Percentiles rank a stretch among this genome's conserved stretches.
These are phyloP conservation scores for Acanthiza pusilla DNA, from an alignment of 2,797 vertebrate species.

Conservation along the genomic window DNA sequence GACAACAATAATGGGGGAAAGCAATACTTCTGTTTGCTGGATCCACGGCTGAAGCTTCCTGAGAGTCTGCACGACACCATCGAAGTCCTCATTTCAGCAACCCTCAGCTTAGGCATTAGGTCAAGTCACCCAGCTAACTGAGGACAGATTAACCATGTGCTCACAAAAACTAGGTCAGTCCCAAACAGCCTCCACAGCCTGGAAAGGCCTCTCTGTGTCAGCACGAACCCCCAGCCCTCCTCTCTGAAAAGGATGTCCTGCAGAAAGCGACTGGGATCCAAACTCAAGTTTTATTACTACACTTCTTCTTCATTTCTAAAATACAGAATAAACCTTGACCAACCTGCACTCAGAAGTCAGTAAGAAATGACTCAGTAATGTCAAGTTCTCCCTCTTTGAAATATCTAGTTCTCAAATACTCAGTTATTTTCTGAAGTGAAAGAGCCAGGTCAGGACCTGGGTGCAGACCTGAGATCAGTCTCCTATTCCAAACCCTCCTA, in stretches of 20 bases:
- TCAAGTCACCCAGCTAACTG: background rate
- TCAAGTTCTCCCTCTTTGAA: background rate
- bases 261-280: background rate
- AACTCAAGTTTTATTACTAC: no score
- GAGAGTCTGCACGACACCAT: background rate
- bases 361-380: background rate
- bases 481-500: background rate
- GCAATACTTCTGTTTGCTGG: background rate
- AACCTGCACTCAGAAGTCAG: background rate
- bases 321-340: background rate
- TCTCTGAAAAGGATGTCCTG: background rate
- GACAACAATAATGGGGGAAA: background rate
- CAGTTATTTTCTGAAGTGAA: background rate
- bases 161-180: constrained; percentile 32
- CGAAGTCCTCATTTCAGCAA: background rate
- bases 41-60: background rate
- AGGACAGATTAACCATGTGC: constrained; percentile 1
- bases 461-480: background rate
- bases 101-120: background rate
- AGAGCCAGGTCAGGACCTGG: background rate
- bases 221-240: background rate
- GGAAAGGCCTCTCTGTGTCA: background rate
- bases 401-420: background rate
- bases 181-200: background rate
- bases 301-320: background rate